These are phyloP conservation scores for Hoplodrina blanda DNA, from an alignment of 2,888 invertebrate genomes.

Conservation along the genomic window DNA sequence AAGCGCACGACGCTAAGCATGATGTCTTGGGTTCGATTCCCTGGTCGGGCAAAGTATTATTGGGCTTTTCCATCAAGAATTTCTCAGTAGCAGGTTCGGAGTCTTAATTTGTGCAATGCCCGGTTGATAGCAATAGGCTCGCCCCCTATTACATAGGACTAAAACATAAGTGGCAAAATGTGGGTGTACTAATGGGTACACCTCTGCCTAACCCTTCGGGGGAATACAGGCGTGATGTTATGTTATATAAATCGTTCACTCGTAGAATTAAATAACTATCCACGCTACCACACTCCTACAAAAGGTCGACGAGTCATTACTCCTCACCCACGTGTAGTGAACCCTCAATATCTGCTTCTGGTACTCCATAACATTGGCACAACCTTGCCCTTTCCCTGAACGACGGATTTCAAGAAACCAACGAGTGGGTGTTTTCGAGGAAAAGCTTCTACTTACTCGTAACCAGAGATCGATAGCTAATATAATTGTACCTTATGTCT, in stretches of 20 bases:
- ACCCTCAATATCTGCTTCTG: conserved; percentile 7
- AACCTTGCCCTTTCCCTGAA: conserved; percentile 32
- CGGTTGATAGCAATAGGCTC: too few species aligned
- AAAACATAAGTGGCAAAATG: too few species aligned
- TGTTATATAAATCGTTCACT: background rate
- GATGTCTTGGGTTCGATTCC: too few species aligned
- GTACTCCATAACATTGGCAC: conserved; percentile 15
- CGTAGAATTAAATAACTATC: background rate
- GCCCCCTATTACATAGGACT: too few species aligned
- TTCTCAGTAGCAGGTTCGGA: too few species aligned
- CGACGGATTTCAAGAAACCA: conserved; percentile 25
- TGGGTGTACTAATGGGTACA: too few species aligned
- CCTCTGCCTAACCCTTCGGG: too few species aligned
- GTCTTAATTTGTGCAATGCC: too few species aligned
- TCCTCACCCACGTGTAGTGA: conserved; percentile 12
- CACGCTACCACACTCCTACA: background rate
- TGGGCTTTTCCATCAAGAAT: too few species aligned
- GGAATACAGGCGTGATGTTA: too few species aligned
- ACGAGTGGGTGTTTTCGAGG: conserved; percentile 22
- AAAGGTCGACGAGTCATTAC: conserved; percentile 21
- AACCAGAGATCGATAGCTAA: conserved; percentile 29
- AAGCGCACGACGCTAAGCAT: too few species aligned
- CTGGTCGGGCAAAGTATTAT: too few species aligned
- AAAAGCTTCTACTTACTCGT: conserved; percentile 14
- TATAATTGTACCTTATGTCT: background rate